phyloP scores from a whole-genome alignment of 2,113 vertebrate genomes.

The Coracopsis vasa region DNA sequence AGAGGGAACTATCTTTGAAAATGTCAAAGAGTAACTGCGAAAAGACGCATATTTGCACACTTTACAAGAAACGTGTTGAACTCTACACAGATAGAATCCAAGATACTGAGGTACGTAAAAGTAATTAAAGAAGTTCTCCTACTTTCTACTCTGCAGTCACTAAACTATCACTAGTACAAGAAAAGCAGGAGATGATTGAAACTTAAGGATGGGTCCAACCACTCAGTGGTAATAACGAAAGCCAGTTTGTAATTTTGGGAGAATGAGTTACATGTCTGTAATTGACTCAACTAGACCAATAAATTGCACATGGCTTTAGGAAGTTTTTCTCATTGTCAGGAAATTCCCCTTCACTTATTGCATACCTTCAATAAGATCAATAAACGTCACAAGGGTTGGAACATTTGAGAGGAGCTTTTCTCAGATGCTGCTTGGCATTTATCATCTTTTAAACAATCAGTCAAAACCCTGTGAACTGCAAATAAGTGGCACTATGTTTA shows the following conservation, averaged over 20 bases:
- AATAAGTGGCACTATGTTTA: neutral
- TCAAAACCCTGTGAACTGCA: neutral
- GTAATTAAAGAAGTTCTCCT: neutral
- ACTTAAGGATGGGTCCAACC: neutral
- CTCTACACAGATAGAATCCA: neutral
- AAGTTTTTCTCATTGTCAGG: neutral
- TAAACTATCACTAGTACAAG: neutral
- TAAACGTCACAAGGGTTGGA: neutral
- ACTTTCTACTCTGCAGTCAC: neutral
- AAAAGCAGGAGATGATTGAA: neutral
- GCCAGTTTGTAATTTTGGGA: neutral
- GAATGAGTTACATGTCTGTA: neutral
- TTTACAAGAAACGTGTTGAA: neutral
- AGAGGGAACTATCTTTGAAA: conserved; percentile 23
- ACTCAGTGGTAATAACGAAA: neutral
- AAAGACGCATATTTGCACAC: conserved; percentile 48
- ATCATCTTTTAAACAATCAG: neutral
- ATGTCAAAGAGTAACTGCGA: conserved; percentile 43
- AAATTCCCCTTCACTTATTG: neutral
- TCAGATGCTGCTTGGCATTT: neutral
- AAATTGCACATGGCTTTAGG: neutral
- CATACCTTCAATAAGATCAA: neutral
- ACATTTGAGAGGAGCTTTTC: neutral
- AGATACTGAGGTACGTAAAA: neutral
- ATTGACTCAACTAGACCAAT: neutral